phyloP scores from a whole-genome alignment of 2,797 vertebrate species.

The Chiloscyllium punctatum region DNA sequence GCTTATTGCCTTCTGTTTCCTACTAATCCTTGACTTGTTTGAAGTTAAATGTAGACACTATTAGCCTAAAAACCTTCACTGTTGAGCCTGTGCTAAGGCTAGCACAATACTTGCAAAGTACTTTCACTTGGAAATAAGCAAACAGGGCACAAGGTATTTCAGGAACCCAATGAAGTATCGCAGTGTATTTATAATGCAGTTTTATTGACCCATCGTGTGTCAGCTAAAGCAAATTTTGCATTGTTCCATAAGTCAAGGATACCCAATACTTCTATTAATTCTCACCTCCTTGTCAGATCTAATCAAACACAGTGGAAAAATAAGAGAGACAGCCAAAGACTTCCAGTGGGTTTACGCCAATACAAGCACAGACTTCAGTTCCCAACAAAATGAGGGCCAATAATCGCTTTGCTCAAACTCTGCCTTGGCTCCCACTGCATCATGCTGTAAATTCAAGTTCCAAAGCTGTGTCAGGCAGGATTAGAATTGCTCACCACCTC shows the following conservation, averaged over 20 bases:
- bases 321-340: background rate
- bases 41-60: background rate
- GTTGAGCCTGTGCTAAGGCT: background rate
- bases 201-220: background rate
- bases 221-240: background rate
- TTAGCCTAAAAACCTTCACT: background rate
- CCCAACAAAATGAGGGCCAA: background rate
- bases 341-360: background rate
- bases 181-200: background rate
- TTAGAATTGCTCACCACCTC: background rate
- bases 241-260: background rate
- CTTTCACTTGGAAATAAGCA: background rate
- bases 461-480: background rate
- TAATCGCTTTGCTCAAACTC: background rate
- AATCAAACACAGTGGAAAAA: conserved; percentile 4
- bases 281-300: background rate
- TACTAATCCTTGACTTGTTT: background rate
- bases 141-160: background rate
- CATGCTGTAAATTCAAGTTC: background rate
- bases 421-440: background rate
- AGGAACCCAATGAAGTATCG: background rate
- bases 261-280: conserved; percentile 17
- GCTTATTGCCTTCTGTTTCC: background rate
- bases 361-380: background rate
- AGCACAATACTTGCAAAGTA: background rate